These are phyloP conservation scores for Trinectes maculatus DNA, from an alignment of 2,113 vertebrate species.

Conservation along the genomic window DNA sequence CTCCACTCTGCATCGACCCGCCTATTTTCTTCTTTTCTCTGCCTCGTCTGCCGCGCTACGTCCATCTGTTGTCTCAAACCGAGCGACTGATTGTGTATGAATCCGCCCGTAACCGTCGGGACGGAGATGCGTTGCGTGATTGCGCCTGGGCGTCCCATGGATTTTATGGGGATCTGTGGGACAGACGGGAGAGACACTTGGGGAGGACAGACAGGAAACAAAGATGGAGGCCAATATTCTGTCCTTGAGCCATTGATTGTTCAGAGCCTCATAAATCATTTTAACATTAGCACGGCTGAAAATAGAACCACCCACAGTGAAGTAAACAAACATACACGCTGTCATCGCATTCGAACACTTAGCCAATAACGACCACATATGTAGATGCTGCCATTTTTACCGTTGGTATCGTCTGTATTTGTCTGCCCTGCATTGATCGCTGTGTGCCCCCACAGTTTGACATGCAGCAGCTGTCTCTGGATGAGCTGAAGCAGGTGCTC, in stretches of 20 bases:
- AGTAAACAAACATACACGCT: constrained; percentile 18
- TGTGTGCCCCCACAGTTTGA: constrained; percentile 77
- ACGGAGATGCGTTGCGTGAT: constrained; percentile 17
- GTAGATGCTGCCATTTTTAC: neutral
- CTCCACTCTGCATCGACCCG: constrained; percentile 17
- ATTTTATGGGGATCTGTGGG: neutral
- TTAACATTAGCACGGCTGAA: constrained; percentile 15
- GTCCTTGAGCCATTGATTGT: neutral
- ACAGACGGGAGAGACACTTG: neutral
- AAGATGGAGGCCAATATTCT: constrained; percentile 7
- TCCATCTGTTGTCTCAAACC: constrained; percentile 71
- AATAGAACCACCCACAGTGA: constrained; percentile 19
- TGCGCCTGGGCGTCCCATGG: constrained; percentile 9
- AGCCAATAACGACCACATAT: neutral
- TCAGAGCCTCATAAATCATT: constrained; percentile 29
- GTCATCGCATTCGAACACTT: constrained; percentile 27
- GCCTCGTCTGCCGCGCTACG: constrained; percentile 34
- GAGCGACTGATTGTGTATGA: constrained; percentile 53
- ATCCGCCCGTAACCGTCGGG: constrained; percentile 36
- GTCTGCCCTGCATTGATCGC: constrained; percentile 53
- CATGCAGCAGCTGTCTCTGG: constrained; percentile 92
- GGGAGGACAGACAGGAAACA: constrained; percentile 7
- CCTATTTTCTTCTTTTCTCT: constrained; percentile 26
- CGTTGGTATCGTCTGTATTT: constrained; percentile 32
- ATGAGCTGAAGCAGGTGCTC: constrained; percentile 97